phyloP scores from a whole-genome alignment of 2,888 invertebrate genomes.

The Tachina grossa region DNA sequence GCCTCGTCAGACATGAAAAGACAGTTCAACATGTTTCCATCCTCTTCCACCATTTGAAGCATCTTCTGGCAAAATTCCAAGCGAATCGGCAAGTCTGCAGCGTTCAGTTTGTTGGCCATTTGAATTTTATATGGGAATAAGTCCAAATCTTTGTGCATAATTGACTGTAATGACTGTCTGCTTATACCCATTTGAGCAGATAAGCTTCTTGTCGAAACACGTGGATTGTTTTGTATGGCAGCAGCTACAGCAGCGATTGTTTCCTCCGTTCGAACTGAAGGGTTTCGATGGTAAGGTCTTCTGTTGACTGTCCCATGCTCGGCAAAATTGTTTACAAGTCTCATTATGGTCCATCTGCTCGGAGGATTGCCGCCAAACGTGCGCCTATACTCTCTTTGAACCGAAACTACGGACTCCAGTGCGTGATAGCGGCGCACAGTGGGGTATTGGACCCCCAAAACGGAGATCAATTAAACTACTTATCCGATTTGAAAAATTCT shows the following conservation, averaged over 20 bases:
- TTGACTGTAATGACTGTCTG: neutral
- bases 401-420: too few species aligned
- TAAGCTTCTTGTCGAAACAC: neutral
- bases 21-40: neutral
- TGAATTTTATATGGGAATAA: neutral
- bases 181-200: neutral
- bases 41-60: neutral
- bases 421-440: too few species aligned
- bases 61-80: too few species aligned
- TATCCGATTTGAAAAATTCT: too few species aligned
- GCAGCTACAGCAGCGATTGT: neutral
- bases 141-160: neutral
- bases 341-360: neutral
- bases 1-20: neutral
- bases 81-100: neutral
- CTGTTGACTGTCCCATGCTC: neutral
- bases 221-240: neutral
- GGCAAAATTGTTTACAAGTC: neutral
- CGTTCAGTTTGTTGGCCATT: neutral
- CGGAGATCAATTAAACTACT: too few species aligned
- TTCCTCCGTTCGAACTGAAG: too few species aligned
- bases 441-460: too few species aligned
- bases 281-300: too few species aligned
- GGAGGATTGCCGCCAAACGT: too few species aligned
- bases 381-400: too few species aligned